These are phyloP conservation scores for Doris montereyensis DNA, from an alignment of 2,888 invertebrate genomes.

Conservation along the genomic window DNA sequence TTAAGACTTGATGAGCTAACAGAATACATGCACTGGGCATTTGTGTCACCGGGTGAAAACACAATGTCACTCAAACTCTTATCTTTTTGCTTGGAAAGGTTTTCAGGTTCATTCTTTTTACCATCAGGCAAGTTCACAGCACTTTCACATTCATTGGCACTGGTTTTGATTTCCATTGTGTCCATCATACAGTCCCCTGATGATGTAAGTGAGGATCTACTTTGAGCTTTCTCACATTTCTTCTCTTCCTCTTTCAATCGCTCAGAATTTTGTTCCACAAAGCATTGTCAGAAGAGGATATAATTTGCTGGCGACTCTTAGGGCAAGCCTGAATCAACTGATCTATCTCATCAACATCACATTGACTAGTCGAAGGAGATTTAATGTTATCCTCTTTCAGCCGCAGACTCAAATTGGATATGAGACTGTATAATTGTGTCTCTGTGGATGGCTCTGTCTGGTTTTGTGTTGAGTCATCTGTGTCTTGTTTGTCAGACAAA, in stretches of 20 bases:
- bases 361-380: not conserved
- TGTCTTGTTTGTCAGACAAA: not conserved
- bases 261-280: no score
- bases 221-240: not conserved
- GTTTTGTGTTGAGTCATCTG: not conserved
- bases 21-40: not conserved
- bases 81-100: no score
- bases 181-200: no score
- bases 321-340: constrained; percentile 29
- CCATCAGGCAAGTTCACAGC: no score
- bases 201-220: no score
- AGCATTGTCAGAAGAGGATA: not conserved
- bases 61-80: no score
- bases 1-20: not conserved
- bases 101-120: no score
- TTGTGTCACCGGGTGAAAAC: no score
- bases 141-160: no score
- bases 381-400: not conserved
- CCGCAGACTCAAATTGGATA: constrained; percentile 24
- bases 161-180: no score
- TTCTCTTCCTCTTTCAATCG: not conserved
- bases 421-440: constrained; percentile 27
- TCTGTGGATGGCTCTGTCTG: not conserved
- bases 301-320: constrained; percentile 10
- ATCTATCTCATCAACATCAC: constrained; percentile 24